phyloP scores from a whole-genome alignment of 2,113 vertebrate species.

The Peucedramus taeniatus region DNA sequence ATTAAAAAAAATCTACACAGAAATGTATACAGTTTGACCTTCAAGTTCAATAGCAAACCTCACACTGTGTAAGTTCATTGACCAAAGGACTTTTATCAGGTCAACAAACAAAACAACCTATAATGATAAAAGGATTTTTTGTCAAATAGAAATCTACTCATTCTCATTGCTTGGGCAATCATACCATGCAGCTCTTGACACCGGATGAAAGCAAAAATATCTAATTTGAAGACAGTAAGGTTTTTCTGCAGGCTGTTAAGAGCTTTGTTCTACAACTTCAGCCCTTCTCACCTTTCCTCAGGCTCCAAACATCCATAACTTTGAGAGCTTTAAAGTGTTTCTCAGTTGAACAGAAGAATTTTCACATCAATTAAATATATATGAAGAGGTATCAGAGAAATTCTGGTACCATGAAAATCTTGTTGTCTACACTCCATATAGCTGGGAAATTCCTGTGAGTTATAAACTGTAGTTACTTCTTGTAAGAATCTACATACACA shows the following conservation, averaged over 20 bases:
- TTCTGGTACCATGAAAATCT: neutral
- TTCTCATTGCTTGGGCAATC: neutral
- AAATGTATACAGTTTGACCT: neutral
- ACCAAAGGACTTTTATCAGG: neutral
- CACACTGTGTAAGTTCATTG: neutral
- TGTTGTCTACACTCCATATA: neutral
- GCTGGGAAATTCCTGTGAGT: neutral
- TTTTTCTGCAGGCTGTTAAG: neutral
- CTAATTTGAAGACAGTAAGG: neutral
- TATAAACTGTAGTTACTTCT: neutral
- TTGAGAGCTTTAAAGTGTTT: neutral
- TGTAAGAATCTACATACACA: neutral
- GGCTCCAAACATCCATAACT: neutral
- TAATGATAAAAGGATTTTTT: neutral
- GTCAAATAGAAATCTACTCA: neutral
- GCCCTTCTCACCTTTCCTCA: neutral
- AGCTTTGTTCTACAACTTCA: neutral
- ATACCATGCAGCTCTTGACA: neutral
- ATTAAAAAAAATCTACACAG: neutral
- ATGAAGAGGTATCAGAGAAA: neutral
- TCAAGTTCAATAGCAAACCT: neutral
- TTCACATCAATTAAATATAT: neutral
- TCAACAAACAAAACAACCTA: neutral
- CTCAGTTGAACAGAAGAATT: neutral
- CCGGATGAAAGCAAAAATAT: neutral